A percentile compares a stretch with the other conserved stretches of the same genome.
These are phyloP conservation scores for Aphrophora alni DNA, from an alignment of 2,888 invertebrate genomes.

Conservation along the genomic window DNA sequence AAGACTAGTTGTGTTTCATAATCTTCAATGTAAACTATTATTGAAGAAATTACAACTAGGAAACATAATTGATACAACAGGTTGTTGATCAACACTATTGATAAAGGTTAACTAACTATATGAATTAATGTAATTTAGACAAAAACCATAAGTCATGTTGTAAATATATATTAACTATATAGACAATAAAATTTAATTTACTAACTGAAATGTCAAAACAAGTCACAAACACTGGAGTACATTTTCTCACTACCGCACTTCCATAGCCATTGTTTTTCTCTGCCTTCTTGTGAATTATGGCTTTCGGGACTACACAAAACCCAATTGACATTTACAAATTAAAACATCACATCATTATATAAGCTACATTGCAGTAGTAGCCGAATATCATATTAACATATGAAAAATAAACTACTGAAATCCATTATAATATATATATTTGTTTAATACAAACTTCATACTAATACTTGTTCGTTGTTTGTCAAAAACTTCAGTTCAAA, in stretches of 20 bases:
- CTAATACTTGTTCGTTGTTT: too few species aligned
- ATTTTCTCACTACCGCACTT: background rate
- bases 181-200: background rate
- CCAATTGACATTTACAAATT: too few species aligned
- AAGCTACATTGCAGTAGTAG: too few species aligned
- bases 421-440: too few species aligned
- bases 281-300: conserved; percentile 2
- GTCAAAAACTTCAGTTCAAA: too few species aligned
- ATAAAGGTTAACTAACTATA: background rate
- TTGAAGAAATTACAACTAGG: background rate
- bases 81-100: background rate
- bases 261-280: conserved; percentile 6
- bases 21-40: background rate
- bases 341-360: too few species aligned
- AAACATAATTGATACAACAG: conserved; percentile 3
- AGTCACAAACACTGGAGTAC: conserved; percentile 2
- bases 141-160: background rate
- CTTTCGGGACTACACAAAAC: background rate
- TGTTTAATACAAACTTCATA: too few species aligned
- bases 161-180: background rate
- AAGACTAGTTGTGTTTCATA: too few species aligned
- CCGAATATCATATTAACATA: too few species aligned
- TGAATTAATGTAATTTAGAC: background rate
- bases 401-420: too few species aligned
- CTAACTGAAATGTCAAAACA: background rate